Base-by-base conservation (phyloP, 2,888 invertebrate species). In the Eristalis pertinax region DNA sequence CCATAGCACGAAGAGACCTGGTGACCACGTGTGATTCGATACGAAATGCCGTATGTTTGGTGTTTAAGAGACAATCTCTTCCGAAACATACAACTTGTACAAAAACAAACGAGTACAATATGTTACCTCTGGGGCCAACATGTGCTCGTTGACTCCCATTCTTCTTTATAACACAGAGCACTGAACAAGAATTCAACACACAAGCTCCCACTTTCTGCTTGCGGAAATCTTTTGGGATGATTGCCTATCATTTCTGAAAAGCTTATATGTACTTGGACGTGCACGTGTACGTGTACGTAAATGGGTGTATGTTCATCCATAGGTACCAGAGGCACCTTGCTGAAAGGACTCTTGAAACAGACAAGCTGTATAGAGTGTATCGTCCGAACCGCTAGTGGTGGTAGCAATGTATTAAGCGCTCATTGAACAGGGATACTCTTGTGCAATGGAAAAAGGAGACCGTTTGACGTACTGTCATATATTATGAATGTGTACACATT, bases 391-490 rank as follows among this genome's bases (percentile, higher is more conserved):
- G 19, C 50, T 50, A 50, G n/a, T 26, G 26, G 11, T 26, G 11
- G 1, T 26, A 60, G 38, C 80, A 74, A 43, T 56, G 32, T 75
- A 84, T 32, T 75, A 80, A 81, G 84, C 76, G 81, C 76, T 81
- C 84, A 85, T 60, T 26, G 26, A 29, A 26, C 60, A 60, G 26
- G 60, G 60, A 43, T 69, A 62, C 68, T 26, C 69, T 56, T 43
- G 67, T 79, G 80, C 77, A 62, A 70, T 60, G 26, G 50, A 56
- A 83, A 78, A 75, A 79, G 24, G 80, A 75, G 78, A 91, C 90
- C 89, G 89, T 90, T 91, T 91, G 91, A 91, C 90, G 90, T 91
- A 89, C 81, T 90, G 78, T 80, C 87, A 84, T 90, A 84, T 84
- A 89, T 88, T 88, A 84, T 68, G 79, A 24, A 84, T 80, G 74